phyloP scores from a whole-genome alignment of 2,888 invertebrate genomes.

The Augochlorella aurata region DNA sequence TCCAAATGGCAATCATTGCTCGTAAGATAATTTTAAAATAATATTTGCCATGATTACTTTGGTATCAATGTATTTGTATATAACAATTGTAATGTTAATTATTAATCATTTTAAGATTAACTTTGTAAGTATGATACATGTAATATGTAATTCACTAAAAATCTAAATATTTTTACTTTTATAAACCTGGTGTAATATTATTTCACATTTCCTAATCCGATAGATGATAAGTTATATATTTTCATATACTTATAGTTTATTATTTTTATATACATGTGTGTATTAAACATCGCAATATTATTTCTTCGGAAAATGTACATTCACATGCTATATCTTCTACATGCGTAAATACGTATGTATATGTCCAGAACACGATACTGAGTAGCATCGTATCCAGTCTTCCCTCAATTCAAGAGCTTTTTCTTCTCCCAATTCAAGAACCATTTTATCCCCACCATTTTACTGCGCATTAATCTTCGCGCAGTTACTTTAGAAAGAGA shows the following conservation, averaged over 20 bases:
- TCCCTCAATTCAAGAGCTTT: too few relatives aligned
- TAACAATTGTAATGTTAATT: conserved; percentile 57
- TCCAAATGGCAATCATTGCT: conserved; percentile 42
- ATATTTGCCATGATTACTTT: conserved; percentile 41
- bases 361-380: not conserved
- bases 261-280: not conserved
- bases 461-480: too few relatives aligned
- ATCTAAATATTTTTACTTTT: conserved; percentile 76
- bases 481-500: too few relatives aligned
- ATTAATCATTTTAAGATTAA: conserved; percentile 55
- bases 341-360: not conserved
- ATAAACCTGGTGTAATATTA: conserved; percentile 70
- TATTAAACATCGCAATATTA: not conserved
- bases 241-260: conserved; percentile 10
- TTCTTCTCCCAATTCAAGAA: too few relatives aligned
- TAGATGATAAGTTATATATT: conserved; percentile 4
- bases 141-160: conserved; percentile 75
- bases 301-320: too few relatives aligned
- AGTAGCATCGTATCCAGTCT: too few relatives aligned
- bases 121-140: conserved; percentile 72
- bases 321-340: too few relatives aligned
- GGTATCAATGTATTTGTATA: conserved; percentile 51
- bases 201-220: conserved; percentile 36
- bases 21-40: conserved; percentile 44
- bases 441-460: too few relatives aligned